A percentile compares a stretch with the other conserved stretches of the same genome.
Conservation (phyloP, 2,888 invertebrate genomes). For the Eustalomyia histrio region DNA sequence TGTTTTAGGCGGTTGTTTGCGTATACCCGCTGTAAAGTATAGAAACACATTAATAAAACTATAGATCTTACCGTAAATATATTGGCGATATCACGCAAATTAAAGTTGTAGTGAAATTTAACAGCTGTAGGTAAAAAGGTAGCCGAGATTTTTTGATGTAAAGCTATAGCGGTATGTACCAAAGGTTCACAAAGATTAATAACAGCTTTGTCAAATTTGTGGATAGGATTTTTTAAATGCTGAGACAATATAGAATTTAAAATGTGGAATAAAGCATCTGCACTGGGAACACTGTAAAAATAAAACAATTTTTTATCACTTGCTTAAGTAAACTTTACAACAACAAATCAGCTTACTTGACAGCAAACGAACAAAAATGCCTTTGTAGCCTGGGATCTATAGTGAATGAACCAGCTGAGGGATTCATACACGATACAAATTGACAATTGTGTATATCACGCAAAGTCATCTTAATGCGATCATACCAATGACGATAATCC, state of each 20-base stretch:
- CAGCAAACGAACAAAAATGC: conserved; percentile 92
- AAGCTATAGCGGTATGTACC: conserved; percentile 85
- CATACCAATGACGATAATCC: conserved; percentile 98
- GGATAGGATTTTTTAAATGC: conserved; percentile 84
- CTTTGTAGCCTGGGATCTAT: conserved; percentile 94
- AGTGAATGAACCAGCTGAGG: conserved; percentile 96
- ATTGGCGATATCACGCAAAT: conserved; percentile 94
- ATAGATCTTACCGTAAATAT: conserved; percentile 88
- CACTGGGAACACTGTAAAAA: conserved; percentile 86
- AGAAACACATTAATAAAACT: too few relatives aligned
- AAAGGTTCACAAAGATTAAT: conserved; percentile 83
- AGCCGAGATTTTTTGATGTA: conserved; percentile 87
- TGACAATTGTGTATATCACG: conserved; percentile 96
- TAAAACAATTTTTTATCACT: too few relatives aligned
- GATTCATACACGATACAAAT: conserved; percentile 97
- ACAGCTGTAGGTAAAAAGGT: conserved; percentile 94
- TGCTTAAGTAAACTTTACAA: too few relatives aligned
- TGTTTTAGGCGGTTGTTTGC: too few relatives aligned
- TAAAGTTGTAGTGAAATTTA: conserved; percentile 97
- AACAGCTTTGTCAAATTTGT: conserved; percentile 84
- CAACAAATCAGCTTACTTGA: conserved; percentile 81
- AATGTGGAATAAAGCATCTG: conserved; percentile 90
- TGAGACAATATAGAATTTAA: conserved; percentile 90
- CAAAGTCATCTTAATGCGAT: conserved; percentile 89
- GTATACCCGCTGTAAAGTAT: too few relatives aligned